Conservation (phyloP, 2,888 invertebrate species). For the Cephus pygmeus region DNA sequence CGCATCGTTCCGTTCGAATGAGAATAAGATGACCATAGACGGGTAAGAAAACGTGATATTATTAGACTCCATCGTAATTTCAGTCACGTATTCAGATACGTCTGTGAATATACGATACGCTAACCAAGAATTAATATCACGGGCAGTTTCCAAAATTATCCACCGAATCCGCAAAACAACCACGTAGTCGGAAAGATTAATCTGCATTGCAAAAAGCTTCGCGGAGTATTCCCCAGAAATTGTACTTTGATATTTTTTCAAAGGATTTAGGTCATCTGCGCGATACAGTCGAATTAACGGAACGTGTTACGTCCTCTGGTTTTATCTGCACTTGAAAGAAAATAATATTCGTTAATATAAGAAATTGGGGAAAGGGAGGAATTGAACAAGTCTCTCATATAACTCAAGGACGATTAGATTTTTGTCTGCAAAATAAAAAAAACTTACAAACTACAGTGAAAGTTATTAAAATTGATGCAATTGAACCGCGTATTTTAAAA, state of each 20-base stretch:
- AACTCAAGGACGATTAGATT: not conserved
- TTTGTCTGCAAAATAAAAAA: not conserved
- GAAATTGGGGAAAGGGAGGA: not conserved
- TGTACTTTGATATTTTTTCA: not conserved
- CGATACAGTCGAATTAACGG: not conserved
- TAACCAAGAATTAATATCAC: not conserved
- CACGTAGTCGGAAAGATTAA: not conserved
- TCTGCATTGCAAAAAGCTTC: not conserved
- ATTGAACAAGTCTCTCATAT: not conserved
- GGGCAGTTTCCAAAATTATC: not conserved
- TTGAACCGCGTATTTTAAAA: not conserved
- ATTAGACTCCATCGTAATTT: constrained; percentile 53
- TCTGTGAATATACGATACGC: constrained; percentile 36
- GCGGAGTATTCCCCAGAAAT: not conserved
- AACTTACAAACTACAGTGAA: not conserved
- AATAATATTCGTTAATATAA: not conserved
- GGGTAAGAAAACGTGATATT: constrained; percentile 44
- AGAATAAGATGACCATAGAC: constrained; percentile 43
- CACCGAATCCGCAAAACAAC: not conserved
- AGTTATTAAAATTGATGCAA: not conserved
- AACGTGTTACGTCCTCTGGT: not conserved
- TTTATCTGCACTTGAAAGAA: not conserved
- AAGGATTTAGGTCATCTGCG: not conserved
- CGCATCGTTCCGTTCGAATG: constrained; percentile 36
- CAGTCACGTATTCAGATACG: constrained; percentile 48